Evolutionary conservation across 2,888 invertebrate species (phyloP), one percentile per base, ranked within the genome.

Genomic region (Rambutsinella grinnellia): DNA sequence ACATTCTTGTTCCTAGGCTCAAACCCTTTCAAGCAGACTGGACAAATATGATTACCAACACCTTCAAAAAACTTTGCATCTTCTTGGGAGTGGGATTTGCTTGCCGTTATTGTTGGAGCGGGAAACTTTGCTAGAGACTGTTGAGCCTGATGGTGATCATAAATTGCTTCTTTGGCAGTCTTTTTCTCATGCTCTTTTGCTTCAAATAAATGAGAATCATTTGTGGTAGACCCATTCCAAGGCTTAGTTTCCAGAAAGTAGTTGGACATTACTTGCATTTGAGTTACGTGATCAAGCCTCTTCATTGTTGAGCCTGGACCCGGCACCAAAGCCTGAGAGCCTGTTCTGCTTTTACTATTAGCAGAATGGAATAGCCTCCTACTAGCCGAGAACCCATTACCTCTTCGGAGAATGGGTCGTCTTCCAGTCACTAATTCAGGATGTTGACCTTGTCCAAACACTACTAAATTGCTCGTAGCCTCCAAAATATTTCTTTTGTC

Each of bases 401-500:
- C 36, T 36, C 36, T 5, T 8, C 36, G 36, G 5, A 5, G 5
- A 8, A 8, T 5, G 5, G 6, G 5, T 13, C 6, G 6, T 36
- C 36, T 36, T 8, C 13, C 13, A 5, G 5, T 13, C 6, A 36
- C 36, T 36, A 8, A 13, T 36, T 36, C 36, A 21, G 53, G 23
- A n/a, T n/a, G 51, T 51, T 17, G 19, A 1, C 15, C 28, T 36
- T 68, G 49, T 36, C 68, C 68, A 17, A 68, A 68, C 1, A 68
- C 51, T 1, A 68, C 36, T 15, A 68, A 19, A 23, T 60, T 47
- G 21, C 51, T 68, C 2, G 58, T 49, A 2, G 49, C 17, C 26
- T 68, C 68, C 3, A 68, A 3, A 23, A 68, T 49, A 17, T 28
- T 58, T 68, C 68, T 58, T 27, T 60, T 58, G 36, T 68, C 68